A percentile compares a stretch with the other conserved stretches of the same genome.
Conservation (phyloP, 2,888 invertebrate genomes). For the Hedya salicella region DNA sequence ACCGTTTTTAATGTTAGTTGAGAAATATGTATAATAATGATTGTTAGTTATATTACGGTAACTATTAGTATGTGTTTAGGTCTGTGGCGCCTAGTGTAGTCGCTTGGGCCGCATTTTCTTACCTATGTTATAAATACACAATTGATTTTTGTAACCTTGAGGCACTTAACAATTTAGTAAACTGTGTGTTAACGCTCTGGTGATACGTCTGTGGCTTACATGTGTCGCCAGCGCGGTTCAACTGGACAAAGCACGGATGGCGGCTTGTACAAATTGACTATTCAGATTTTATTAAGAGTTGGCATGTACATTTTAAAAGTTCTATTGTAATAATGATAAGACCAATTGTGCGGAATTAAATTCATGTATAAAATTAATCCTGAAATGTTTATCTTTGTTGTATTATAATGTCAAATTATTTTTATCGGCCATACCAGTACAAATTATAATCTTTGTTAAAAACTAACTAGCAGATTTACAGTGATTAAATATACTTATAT, state of each 20-base stretch:
- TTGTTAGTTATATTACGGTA: slow-evolving; percentile 67
- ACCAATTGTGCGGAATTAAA: slow-evolving; percentile 58
- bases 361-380: slow-evolving; percentile 65
- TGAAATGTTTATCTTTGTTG: slow-evolving; percentile 72
- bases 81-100: slow-evolving; percentile 46
- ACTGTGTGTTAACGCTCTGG: slow-evolving; percentile 51
- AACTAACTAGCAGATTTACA: slow-evolving; percentile 72
- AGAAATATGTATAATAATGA: slow-evolving; percentile 70
- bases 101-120: slow-evolving; percentile 57
- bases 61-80: slow-evolving; percentile 50
- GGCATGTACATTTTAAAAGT: slow-evolving; percentile 63
- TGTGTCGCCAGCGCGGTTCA: background rate
- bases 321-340: slow-evolving; percentile 62
- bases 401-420: slow-evolving; percentile 61
- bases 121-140: slow-evolving; percentile 52
- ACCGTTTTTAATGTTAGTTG: slow-evolving; percentile 75
- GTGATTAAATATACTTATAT: slow-evolving; percentile 77
- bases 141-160: slow-evolving; percentile 55
- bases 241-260: slow-evolving; percentile 44
- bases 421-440: slow-evolving; percentile 82
- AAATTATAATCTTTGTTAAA: slow-evolving; percentile 75
- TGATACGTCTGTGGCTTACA: slow-evolving; percentile 31
- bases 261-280: slow-evolving; percentile 57
- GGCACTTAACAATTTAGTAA: slow-evolving; percentile 55
- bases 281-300: slow-evolving; percentile 73